Evolutionary conservation across 2,797 vertebrate species (phyloP), one percentile per base, ranked within the genome.

Genomic region (Enteromius argenteus): DNA sequence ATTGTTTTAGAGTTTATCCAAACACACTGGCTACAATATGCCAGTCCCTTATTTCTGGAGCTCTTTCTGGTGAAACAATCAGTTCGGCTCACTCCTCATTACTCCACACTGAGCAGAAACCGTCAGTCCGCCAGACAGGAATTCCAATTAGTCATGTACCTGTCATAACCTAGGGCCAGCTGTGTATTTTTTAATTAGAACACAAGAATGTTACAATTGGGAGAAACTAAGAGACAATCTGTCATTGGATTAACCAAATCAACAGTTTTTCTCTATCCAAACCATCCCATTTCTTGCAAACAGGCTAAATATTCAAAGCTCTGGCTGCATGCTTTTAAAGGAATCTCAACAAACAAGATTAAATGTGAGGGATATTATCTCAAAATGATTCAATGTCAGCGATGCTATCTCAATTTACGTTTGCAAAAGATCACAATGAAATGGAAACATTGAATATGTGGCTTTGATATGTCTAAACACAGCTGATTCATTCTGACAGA

Each of bases 1-100:
- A 92, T 89, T 89, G 86, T 86, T 92, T 89, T 71, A 89, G 82
- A 91, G 89, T 89, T 92, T 91, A 92, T 92, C 87, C 90, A 93
- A 93, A 93, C 84, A 92, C 81, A 90, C 88, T 64, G 84, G 84
- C 64, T 44, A 15, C 23, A 42, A 80, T 86, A 79, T 86, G 91
- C 92, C 91, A 93, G 71, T 83, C 86, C 83, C 60, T 86, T 87
- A 80, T 90, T 86, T 88, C 92, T 94, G 92, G 92, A 91, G 84
- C 79, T 35, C 62, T 69, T 90, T 90, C 91, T 90, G 90, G 85
- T 88, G 79, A 85, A 91, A 90, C 85, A 66, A 88, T 89, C 86
- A 80, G 87, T 86, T 86, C 67, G 90, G 86, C 91, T 89, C 86
- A 76, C 51, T 87, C 86, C 90, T 81, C 82, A 79, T 89, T 86